phyloP scores from a whole-genome alignment of 2,797 vertebrate species.

The Mormyrops attenuatus region DNA sequence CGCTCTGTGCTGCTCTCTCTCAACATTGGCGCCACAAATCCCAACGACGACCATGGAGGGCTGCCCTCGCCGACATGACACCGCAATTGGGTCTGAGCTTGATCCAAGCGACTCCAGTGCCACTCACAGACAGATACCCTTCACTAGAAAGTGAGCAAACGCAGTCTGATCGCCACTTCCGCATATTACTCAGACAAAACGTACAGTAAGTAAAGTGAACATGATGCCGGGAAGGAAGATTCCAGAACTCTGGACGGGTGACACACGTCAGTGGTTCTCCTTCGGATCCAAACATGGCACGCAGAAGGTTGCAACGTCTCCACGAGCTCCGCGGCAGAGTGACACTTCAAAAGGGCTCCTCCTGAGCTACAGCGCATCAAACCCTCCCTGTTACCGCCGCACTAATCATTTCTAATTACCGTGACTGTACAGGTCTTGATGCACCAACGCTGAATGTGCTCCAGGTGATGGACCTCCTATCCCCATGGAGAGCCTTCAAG shows the following conservation, averaged over 20 bases:
- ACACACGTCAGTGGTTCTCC: slow-evolving; percentile 8
- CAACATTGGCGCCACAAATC: neutral
- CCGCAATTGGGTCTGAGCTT: neutral
- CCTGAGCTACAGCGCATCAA: neutral
- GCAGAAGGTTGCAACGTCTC: slow-evolving; percentile 30
- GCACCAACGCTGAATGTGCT: slow-evolving; percentile 29
- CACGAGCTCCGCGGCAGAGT: slow-evolving; percentile 42
- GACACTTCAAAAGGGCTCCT: slow-evolving; percentile 31
- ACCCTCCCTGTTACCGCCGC: neutral
- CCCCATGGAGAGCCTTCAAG: neutral
- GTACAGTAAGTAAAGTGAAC: neutral
- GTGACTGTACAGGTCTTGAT: slow-evolving; percentile 42
- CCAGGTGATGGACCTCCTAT: neutral
- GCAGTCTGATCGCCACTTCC: neutral
- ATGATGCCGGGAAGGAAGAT: slow-evolving; percentile 50
- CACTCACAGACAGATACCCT: neutral
- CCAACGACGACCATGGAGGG: neutral
- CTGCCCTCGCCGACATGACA: neutral
- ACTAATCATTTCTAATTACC: neutral
- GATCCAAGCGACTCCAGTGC: neutral
- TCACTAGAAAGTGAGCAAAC: neutral
- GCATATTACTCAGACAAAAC: neutral
- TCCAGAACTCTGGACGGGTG: slow-evolving; percentile 65
- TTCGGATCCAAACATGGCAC: neutral
- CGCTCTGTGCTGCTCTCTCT: neutral